Conservation (phyloP, 2,797 vertebrate genomes). For the Enteromius paludinosus region DNA sequence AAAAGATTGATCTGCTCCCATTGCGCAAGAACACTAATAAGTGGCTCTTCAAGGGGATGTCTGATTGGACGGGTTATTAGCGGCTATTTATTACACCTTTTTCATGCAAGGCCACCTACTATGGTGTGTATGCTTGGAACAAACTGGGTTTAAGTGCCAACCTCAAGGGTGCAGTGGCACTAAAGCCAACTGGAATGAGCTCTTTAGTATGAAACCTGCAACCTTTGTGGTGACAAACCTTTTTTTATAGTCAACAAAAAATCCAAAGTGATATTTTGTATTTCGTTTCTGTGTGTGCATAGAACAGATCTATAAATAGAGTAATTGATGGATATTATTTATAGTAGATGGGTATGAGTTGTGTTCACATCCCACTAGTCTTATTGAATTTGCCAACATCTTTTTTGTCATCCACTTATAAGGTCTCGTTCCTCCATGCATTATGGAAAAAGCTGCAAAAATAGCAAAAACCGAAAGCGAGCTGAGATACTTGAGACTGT, state of each 20-base stretch:
- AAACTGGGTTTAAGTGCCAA: background rate
- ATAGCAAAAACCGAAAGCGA: constrained; percentile 76
- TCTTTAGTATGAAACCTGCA: constrained; percentile 1
- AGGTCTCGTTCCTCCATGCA: constrained; percentile 70
- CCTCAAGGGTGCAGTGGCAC: background rate
- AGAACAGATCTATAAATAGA: background rate
- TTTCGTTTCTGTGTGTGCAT: background rate
- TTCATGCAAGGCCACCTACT: background rate
- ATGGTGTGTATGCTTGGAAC: background rate
- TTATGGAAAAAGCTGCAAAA: constrained; percentile 76
- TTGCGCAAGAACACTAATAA: background rate
- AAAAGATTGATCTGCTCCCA: constrained; percentile 13
- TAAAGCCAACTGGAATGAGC: background rate
- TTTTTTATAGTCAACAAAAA: background rate
- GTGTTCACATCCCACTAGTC: background rate
- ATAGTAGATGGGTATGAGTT: background rate
- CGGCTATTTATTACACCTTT: background rate
- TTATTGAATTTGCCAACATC: background rate
- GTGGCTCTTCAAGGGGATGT: constrained; percentile 30
- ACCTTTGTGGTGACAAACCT: background rate
- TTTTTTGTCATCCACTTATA: constrained; percentile 75
- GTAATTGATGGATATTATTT: background rate
- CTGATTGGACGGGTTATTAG: constrained; percentile 16
- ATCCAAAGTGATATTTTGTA: background rate
- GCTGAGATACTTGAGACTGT: constrained; percentile 65